Evolutionary conservation across 2,113 vertebrate species (phyloP).

Genomic region (Corythoichthys haematopterus): DNA sequence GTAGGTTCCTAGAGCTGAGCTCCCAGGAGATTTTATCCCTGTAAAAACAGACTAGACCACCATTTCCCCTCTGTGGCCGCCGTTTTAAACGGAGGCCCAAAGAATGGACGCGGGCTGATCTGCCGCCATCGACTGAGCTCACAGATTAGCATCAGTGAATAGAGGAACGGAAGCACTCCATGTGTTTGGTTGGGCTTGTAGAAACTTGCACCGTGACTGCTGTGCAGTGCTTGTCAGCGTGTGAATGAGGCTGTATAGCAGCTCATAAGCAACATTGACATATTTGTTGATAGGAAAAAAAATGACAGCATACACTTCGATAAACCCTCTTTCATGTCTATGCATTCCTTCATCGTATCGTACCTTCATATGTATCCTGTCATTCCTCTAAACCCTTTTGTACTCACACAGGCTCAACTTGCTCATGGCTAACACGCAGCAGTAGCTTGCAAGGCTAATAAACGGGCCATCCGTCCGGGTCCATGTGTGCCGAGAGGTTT

Average conservation of each 20-base stretch:
- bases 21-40: slow-evolving; percentile 39
- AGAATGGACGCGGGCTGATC: slow-evolving; percentile 4
- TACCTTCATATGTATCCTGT: slow-evolving; percentile 24
- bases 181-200: slow-evolving; percentile 34
- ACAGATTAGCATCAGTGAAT: slow-evolving; percentile 59
- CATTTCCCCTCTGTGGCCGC: slow-evolving; percentile 36
- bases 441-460: slow-evolving; percentile 39
- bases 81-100: neutral
- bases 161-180: slow-evolving; percentile 41
- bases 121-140: slow-evolving; percentile 27
- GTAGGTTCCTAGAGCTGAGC: slow-evolving; percentile 31
- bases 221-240: slow-evolving; percentile 11
- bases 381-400: slow-evolving; percentile 43
- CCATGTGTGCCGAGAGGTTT: neutral
- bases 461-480: slow-evolving; percentile 2
- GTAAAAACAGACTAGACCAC: slow-evolving; percentile 48
- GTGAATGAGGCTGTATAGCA: neutral
- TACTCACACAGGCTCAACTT: slow-evolving; percentile 49
- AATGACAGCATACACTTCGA: slow-evolving; percentile 9
- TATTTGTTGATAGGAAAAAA: slow-evolving; percentile 1
- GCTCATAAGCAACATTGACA: neutral
- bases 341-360: slow-evolving; percentile 28
- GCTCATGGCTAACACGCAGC: slow-evolving; percentile 56
- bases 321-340: slow-evolving; percentile 16
- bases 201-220: slow-evolving; percentile 49